Percentiles rank a stretch among this genome's conserved stretches.
Evolutionary conservation across 2,113 vertebrate genomes (phyloP).

Genomic region (Prochilodus magdalenae): DNA sequence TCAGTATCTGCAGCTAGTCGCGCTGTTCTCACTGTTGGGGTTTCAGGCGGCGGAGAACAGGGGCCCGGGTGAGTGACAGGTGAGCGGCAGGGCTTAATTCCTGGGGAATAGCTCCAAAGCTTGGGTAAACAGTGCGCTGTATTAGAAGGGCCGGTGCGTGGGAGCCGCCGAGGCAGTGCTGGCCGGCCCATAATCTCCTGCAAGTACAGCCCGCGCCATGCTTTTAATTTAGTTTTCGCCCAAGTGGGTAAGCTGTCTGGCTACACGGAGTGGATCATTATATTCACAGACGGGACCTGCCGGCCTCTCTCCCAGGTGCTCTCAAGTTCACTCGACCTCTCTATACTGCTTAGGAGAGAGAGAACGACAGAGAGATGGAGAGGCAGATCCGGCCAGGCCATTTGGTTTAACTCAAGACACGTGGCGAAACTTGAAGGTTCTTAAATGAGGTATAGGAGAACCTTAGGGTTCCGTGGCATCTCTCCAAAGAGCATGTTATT

Average conservation of each 20-base stretch:
- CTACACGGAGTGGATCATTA: slow-evolving; percentile 38
- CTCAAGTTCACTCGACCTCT: slow-evolving; percentile 20
- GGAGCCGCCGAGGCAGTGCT: slow-evolving; percentile 23
- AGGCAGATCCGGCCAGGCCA: not conserved
- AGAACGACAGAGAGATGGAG: not conserved
- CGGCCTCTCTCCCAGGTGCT: slow-evolving; percentile 8
- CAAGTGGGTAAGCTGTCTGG: slow-evolving; percentile 55
- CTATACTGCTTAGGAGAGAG: not conserved
- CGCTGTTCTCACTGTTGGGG: not conserved
- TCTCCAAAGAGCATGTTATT: too few species aligned
- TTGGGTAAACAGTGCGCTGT: slow-evolving; percentile 53
- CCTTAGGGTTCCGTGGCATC: too few species aligned
- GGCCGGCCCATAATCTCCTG: slow-evolving; percentile 45
- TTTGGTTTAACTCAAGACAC: too few species aligned
- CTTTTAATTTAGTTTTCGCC: slow-evolving; percentile 57
- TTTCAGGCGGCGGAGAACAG: slow-evolving; percentile 10
- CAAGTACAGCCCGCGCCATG: slow-evolving; percentile 37
- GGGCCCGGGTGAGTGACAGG: slow-evolving; percentile 55
- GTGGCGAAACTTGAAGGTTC: too few species aligned
- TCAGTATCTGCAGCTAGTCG: slow-evolving; percentile 4
- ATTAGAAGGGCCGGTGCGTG: slow-evolving; percentile 44
- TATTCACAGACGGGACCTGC: slow-evolving; percentile 28
- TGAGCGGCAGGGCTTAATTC: slow-evolving; percentile 52
- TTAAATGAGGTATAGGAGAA: too few species aligned
- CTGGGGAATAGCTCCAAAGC: slow-evolving; percentile 48